Conservation (phyloP, 2,113 vertebrate species). For the Odocoileus hemionus region DNA sequence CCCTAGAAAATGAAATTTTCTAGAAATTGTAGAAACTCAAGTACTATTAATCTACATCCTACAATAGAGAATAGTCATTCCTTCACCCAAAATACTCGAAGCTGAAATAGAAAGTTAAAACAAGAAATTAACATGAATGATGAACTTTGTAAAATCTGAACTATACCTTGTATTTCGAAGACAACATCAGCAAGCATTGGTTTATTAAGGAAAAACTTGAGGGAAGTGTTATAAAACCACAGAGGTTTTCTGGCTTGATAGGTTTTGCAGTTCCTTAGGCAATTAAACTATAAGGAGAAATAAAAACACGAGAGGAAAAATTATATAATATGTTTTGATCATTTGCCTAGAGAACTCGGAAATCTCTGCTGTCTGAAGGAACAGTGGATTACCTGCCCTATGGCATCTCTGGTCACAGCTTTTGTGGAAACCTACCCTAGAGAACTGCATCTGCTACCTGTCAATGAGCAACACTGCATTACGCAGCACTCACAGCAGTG, state of each 20-base stretch:
- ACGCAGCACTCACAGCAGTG: fast-evolving
- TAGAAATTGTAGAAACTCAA: background rate
- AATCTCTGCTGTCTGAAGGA: background rate
- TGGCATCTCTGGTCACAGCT: background rate
- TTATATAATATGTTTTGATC: background rate
- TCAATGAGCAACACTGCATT: fast-evolving
- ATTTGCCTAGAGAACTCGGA: background rate
- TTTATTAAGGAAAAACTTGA: slow-evolving; percentile 94
- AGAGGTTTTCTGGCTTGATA: slow-evolving; percentile 73
- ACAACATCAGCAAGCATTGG: slow-evolving; percentile 95
- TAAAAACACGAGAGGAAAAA: background rate
- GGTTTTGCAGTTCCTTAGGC: slow-evolving; percentile 73
- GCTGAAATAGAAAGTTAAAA: background rate
- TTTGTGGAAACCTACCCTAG: background rate
- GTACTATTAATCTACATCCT: background rate
- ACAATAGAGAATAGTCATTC: background rate
- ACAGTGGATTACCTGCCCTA: background rate
- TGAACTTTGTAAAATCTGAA: background rate
- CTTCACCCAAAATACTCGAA: background rate
- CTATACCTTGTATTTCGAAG: slow-evolving; percentile 96
- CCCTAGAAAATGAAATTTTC: background rate
- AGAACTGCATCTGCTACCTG: background rate
- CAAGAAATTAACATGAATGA: background rate
- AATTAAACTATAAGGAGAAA: slow-evolving; percentile 69
- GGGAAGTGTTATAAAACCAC: slow-evolving; percentile 84